These are phyloP conservation scores for Teleiodes luculella DNA, from an alignment of 2,888 invertebrate species.

Conservation along the genomic window DNA sequence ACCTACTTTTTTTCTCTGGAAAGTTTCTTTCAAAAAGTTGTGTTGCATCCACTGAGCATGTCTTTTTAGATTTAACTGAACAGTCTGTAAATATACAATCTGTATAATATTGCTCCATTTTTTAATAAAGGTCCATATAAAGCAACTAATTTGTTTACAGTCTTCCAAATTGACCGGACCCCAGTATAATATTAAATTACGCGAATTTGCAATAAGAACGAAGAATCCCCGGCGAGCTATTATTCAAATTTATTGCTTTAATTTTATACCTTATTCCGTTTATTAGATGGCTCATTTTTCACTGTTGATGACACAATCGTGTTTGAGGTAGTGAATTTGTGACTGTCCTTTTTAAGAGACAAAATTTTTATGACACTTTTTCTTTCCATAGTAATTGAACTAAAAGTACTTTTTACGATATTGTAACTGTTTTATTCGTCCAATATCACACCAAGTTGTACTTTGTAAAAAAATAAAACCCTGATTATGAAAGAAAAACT, in stretches of 20 bases:
- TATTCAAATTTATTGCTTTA: conserved; percentile 62
- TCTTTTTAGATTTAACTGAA: no score
- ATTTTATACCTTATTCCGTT: conserved; percentile 55
- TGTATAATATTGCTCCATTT: not conserved
- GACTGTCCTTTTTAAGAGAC: conserved; percentile 20
- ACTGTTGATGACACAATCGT: conserved; percentile 51
- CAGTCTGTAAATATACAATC: no score
- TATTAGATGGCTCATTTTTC: conserved; percentile 50
- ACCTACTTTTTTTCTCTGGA: no score
- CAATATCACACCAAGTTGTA: no score
- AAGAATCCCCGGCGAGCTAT: conserved; percentile 30
- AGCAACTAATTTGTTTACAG: not conserved
- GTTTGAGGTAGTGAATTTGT: conserved; percentile 21
- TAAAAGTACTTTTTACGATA: no score
- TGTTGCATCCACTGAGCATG: no score
- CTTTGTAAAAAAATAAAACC: no score
- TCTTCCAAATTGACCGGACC: not conserved
- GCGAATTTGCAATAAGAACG: conserved; percentile 37
- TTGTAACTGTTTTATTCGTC: no score
- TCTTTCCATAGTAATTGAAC: no score
- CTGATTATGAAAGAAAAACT: no score
- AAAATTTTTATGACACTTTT: no score
- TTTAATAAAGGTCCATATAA: not conserved
- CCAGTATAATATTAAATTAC: conserved; percentile 29
- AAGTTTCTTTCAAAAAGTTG: no score